Percentiles rank a stretch among this genome's conserved stretches.
Evolutionary conservation across 1,140 invertebrate genomes (phyloP).

Genomic region (Tetragnatha versicolor): DNA sequence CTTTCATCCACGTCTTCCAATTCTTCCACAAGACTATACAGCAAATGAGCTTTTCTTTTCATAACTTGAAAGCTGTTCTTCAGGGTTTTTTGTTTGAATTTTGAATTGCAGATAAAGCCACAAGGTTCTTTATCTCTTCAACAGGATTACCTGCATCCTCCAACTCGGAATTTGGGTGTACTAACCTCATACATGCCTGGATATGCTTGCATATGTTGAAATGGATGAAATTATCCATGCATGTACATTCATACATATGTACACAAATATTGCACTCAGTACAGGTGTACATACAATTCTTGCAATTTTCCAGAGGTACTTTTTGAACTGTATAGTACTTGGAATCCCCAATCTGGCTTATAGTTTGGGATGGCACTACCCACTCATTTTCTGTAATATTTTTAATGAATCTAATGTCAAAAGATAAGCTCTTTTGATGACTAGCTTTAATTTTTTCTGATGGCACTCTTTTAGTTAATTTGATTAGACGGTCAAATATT

Average conservation of each 20-base stretch:
- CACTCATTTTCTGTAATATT: neutral
- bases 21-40: too few relatives aligned
- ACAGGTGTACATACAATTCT: neutral
- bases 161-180: neutral
- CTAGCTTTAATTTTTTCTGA: neutral
- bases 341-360: too few relatives aligned
- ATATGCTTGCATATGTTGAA: slow-evolving; percentile 34
- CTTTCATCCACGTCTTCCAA: too few relatives aligned
- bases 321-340: slow-evolving; percentile 4
- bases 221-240: slow-evolving; percentile 7
- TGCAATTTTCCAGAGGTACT: neutral
- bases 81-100: too few relatives aligned
- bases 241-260: slow-evolving; percentile 11
- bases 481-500: slow-evolving; percentile 68
- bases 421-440: neutral
- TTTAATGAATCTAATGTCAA: neutral
- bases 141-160: neutral
- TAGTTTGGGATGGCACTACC: neutral
- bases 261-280: slow-evolving; percentile 1
- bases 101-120: too few relatives aligned
- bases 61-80: too few relatives aligned
- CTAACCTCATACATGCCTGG: slow-evolving; percentile 12
- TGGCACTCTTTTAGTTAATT: neutral
- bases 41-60: too few relatives aligned
- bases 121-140: too few relatives aligned